Evolutionary conservation across 2,113 vertebrate genomes (phyloP).

Genomic region (Myotis lucifugus): DNA sequence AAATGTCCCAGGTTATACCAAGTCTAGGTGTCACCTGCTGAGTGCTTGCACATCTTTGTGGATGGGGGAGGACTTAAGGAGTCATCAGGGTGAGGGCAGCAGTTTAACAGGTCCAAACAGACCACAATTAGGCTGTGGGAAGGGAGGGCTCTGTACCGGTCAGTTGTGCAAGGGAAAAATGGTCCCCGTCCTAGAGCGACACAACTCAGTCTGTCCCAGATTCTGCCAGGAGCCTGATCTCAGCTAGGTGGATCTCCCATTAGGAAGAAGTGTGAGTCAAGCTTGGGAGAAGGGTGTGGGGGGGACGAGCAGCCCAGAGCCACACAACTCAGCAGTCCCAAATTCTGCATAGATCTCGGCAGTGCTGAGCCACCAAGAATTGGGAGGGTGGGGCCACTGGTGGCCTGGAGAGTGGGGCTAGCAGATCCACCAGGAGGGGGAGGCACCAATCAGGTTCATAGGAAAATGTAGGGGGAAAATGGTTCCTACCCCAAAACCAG

Average conservation of each 20-base stretch:
- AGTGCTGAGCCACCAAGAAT: neutral
- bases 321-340: neutral
- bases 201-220: neutral
- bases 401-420: neutral
- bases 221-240: neutral
- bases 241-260: neutral
- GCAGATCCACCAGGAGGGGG: neutral
- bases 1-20: neutral
- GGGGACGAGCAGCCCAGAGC: neutral
- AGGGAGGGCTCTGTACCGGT: neutral
- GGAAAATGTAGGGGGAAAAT: neutral
- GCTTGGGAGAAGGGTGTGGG: neutral
- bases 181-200: neutral
- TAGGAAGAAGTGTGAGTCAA: neutral
- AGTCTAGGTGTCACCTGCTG: neutral
- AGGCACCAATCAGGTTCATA: neutral
- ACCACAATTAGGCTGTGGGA: neutral
- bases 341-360: neutral
- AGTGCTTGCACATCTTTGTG: neutral
- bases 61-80: neutral
- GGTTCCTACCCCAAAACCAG: neutral
- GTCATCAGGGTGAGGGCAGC: neutral
- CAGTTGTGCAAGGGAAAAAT: neutral
- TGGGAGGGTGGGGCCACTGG: neutral
- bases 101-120: neutral